Conservation (phyloP, 2,888 invertebrate genomes). For the Chrysolina americana region DNA sequence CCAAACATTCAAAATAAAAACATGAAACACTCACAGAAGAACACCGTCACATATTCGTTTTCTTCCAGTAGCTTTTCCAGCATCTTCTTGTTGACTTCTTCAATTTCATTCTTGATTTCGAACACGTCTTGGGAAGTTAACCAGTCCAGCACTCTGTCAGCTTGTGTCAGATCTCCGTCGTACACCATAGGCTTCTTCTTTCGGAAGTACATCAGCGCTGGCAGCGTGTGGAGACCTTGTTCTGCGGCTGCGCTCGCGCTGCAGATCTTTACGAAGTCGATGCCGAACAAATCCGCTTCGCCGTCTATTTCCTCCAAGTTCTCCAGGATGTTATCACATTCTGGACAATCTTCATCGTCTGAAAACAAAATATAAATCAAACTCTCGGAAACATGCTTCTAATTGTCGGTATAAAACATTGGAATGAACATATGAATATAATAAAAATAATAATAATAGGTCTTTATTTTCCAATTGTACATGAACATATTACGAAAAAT, state of each 20-base stretch:
- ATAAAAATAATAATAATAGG: no score
- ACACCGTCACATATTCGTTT: constrained; percentile 95
- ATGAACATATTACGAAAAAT: no score
- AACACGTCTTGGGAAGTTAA: constrained; percentile 94
- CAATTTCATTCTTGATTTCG: constrained; percentile 96
- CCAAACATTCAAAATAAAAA: neutral
- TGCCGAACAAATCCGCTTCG: constrained; percentile 93
- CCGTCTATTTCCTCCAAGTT: constrained; percentile 95
- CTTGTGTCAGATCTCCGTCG: constrained; percentile 91
- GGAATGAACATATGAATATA: no score
- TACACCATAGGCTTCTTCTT: constrained; percentile 85
- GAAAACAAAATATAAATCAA: constrained; percentile 36
- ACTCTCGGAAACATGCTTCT: neutral
- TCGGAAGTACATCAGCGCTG: constrained; percentile 90
- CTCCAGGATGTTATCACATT: constrained; percentile 92
- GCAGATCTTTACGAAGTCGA: constrained; percentile 94
- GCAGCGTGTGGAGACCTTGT: constrained; percentile 87
- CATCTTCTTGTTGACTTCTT: constrained; percentile 97
- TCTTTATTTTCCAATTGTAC: no score
- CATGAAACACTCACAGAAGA: constrained; percentile 86
- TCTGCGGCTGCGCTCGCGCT: constrained; percentile 86
- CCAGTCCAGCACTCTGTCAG: constrained; percentile 89
- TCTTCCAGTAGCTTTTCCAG: constrained; percentile 94
- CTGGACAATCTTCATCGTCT: constrained; percentile 93
- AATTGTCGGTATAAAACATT: no score